Base-by-base conservation (phyloP, 2,888 invertebrate species). In the Chirona hameri region DNA sequence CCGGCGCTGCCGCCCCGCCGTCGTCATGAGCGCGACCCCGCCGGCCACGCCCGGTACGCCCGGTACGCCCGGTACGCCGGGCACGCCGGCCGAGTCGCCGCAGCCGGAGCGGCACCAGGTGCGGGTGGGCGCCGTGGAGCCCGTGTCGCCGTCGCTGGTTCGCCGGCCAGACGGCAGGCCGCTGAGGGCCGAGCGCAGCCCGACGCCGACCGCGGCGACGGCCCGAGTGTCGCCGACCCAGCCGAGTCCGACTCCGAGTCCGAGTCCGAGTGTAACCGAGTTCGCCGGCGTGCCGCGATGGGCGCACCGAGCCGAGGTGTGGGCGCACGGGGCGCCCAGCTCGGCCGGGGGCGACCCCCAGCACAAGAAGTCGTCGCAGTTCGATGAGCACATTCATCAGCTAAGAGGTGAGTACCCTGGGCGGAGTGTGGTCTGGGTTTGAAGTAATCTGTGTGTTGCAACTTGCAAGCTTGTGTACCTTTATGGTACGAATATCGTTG, bases 101-200 rank as follows among this genome's bases (percentile, higher is more conserved):
- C 29, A 14, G 21, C 76, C 12, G 39, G 76, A 76, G 76, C 31
- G 76, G 21, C 76, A 76, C 76, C 76, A 76, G 39, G 76, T 76
- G 76, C 76, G 76, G 3, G 76, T 76, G 4, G 76, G 76, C 76
- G 31, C 29, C 39, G 29, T 29, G 39, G 76, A 76, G 76, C 76
- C 76, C 14, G 76, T 29, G 76, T 76, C 76, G 39, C 76, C 76
- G 76, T 76, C 76, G 76, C 76, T 76, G 39, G 76, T 21, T 5
- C 76, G 76, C 31, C 31, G 76, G 76, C 76, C 76, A 7, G 76
- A 76, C 39, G 76, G 76, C 31, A 39, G 39, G 21, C 76, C 39
- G 31, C 76, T 76, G 39, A 29, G 76, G 31, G 39, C 76, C 39
- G 76, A 39, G 39, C 31, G 76, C 39, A 76, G 76, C 27, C 76